Conservation (phyloP, 2,797 vertebrate genomes). For the Dendrocincla fuliginosa region DNA sequence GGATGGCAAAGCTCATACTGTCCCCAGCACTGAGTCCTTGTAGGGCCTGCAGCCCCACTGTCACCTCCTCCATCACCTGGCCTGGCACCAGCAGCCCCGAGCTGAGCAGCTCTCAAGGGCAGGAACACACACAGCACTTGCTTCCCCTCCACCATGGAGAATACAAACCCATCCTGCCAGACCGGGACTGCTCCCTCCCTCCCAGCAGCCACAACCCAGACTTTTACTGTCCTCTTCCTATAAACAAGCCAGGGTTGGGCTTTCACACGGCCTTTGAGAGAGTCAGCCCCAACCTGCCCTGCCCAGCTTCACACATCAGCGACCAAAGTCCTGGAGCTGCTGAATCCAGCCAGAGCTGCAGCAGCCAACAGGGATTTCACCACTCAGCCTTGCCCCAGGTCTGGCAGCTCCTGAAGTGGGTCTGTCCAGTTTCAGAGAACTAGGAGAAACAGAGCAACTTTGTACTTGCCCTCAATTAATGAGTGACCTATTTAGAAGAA, state of each 20-base stretch:
- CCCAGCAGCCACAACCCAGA: background rate
- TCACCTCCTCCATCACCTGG: background rate
- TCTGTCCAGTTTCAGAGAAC: background rate
- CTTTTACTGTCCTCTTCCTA: background rate
- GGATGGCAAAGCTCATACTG: accelerated
- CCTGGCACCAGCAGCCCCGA: accelerated
- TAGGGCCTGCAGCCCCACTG: accelerated
- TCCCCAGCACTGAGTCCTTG: background rate
- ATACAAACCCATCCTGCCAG: too few relatives aligned
- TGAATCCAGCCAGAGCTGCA: background rate
- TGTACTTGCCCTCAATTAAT: slow-evolving; percentile 30
- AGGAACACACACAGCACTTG: accelerated
- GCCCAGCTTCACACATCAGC: accelerated
- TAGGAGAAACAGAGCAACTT: slow-evolving; percentile 39
- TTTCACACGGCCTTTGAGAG: background rate
- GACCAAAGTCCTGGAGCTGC: background rate
- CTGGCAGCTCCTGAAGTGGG: background rate
- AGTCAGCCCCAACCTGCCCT: background rate
- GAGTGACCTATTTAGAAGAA: slow-evolving; percentile 35
- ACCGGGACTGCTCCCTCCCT: background rate
- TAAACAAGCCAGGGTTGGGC: background rate
- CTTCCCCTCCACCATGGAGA: accelerated
- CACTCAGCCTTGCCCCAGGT: background rate
- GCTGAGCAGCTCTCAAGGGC: background rate
- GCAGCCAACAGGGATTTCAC: background rate